phyloP scores from a whole-genome alignment of 1,140 invertebrate species.

The Oryzaephilus surinamensis region DNA sequence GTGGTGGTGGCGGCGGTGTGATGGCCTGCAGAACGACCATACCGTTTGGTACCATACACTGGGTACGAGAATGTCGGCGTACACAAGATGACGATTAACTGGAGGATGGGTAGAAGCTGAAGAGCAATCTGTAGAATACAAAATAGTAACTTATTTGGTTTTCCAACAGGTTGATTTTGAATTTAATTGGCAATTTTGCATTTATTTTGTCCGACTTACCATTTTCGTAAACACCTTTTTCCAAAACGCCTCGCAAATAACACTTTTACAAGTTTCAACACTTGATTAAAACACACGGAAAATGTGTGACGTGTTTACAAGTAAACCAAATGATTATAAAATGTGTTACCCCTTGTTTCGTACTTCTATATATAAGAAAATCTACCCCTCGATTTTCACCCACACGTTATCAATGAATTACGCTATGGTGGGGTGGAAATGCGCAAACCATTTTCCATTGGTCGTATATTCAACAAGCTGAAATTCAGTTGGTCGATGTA shows the following conservation, averaged over 20 bases:
- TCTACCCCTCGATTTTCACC: slow-evolving; percentile 36
- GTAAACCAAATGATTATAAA: slow-evolving; percentile 10
- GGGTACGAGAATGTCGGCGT: slow-evolving; percentile 34
- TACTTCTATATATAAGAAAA: slow-evolving; percentile 43
- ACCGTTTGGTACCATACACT: slow-evolving; percentile 40
- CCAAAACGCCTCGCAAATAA: slow-evolving; percentile 11
- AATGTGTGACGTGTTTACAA: not conserved
- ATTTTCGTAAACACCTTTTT: slow-evolving; percentile 4
- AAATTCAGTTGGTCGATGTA: slow-evolving; percentile 16
- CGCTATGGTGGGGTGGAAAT: slow-evolving; percentile 21
- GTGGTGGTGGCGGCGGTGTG: slow-evolving; percentile 9
- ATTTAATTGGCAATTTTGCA: slow-evolving; percentile 4
- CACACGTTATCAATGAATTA: slow-evolving; percentile 51
- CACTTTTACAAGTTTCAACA: too few relatives aligned
- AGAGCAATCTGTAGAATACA: slow-evolving; percentile 30
- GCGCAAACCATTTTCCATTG: slow-evolving; percentile 22
- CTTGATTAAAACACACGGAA: not conserved
- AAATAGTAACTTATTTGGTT: slow-evolving; percentile 34
- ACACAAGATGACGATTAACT: slow-evolving; percentile 25
- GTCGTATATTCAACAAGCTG: slow-evolving; percentile 25
- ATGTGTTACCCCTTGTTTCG: slow-evolving; percentile 17
- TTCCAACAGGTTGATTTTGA: slow-evolving; percentile 37
- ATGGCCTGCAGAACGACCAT: slow-evolving; percentile 27
- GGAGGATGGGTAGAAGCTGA: slow-evolving; percentile 20
- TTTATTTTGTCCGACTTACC: slow-evolving; percentile 13